Conservation (phyloP, 2,888 invertebrate genomes). For the Catonia carolina region DNA sequence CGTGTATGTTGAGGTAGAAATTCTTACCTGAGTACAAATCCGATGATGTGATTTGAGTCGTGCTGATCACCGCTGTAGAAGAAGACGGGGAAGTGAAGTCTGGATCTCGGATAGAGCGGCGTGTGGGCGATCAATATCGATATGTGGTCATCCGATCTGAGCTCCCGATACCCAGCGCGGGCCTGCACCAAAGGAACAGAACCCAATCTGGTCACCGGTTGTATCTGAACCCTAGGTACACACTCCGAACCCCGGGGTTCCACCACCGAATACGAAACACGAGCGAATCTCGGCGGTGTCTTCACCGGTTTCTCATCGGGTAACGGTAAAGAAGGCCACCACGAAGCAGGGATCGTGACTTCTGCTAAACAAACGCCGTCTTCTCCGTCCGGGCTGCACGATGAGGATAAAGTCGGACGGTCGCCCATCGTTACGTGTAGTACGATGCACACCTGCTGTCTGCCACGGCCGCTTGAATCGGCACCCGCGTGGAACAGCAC, state of each 20-base stretch:
- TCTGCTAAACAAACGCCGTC: conserved; percentile 90
- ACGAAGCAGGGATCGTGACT: conserved; percentile 77
- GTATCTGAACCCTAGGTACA: conserved; percentile 58
- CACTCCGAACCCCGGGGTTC: conserved; percentile 61
- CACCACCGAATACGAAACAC: conserved; percentile 81
- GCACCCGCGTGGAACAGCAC: conserved; percentile 89
- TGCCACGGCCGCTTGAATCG: conserved; percentile 58
- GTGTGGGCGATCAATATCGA: conserved; percentile 82
- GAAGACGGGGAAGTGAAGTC: conserved; percentile 85
- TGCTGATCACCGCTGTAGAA: conserved; percentile 57
- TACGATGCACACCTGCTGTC: conserved; percentile 73
- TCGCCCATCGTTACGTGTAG: conserved; percentile 57
- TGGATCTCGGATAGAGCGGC: conserved; percentile 81
- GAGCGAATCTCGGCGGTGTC: conserved; percentile 57
- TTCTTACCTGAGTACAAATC: conserved; percentile 76
- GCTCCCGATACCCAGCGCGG: conserved; percentile 73
- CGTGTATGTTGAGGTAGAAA: too few species aligned
- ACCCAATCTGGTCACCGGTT: conserved; percentile 58
- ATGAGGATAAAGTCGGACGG: conserved; percentile 63
- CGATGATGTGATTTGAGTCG: conserved; percentile 49
- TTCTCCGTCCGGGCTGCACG: conserved; percentile 89
- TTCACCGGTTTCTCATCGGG: conserved; percentile 43
- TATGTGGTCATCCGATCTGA: conserved; percentile 74
- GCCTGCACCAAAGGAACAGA: conserved; percentile 68
- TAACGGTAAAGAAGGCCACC: conserved; percentile 77